Evolutionary conservation across 1,140 invertebrate species (phyloP), one percentile per base, ranked within the genome.

Genomic region (Ectropis grisescens): DNA sequence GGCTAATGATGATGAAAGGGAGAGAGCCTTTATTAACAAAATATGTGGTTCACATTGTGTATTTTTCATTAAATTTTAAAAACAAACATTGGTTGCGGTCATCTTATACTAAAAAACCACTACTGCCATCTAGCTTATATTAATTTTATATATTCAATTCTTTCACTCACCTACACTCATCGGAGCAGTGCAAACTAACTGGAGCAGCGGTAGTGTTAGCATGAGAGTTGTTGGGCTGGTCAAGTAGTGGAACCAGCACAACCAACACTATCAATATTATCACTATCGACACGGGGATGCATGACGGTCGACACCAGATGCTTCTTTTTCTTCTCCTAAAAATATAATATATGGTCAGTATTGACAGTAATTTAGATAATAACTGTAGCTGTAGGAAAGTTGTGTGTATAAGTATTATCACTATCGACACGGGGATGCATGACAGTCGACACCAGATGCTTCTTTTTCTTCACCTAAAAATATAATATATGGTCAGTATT

Each of bases 271-370:
- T 92, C 32, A 93, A 60, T 13, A 91, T 75, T 46, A 92, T 83
- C 33, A 93, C 91, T 59, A 92, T 86, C 9, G 89, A 88, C 23
- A 93, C 91, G 11, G 91, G 91, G 48, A 93, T 91, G 64, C 90
- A 93, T 24, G 90, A 92, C 5, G 90, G 91, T 32, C 87, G 85
- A 67, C 90, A 91, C 89, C 82, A 84, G 40, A 76, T 82, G 33
- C 80, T 81, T 13, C 68, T 50, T 47, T 82, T 80, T 58, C 82
- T 83, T 41, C 82, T 78, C 52, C 72, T 81, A 41, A 19, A 19
- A 19, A n/a, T n/a, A n/a, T n/a, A n/a, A n/a, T n/a, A n/a, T n/a
- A n/a, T n/a, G n/a, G n/a, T n/a, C n/a, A n/a, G n/a, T n/a, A n/a
- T n/a, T n/a, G 16, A 34, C 15, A 33, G 9, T 11, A 29, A 30